Percentiles rank a stretch among this genome's conserved stretches.
These are phyloP conservation scores for Lycophotia porphyrea DNA, from an alignment of 2,888 invertebrate genomes.

Conservation along the genomic window DNA sequence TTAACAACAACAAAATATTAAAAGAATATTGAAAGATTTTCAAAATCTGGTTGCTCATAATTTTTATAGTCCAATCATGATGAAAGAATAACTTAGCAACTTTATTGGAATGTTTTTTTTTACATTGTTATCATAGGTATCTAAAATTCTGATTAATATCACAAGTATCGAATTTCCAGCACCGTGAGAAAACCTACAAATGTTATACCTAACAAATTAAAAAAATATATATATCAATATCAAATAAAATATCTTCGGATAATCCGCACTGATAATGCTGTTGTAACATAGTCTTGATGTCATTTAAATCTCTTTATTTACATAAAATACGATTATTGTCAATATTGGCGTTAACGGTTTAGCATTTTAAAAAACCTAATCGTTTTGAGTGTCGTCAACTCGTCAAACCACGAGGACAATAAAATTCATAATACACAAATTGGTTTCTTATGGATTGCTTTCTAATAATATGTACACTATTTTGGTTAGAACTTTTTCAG, in stretches of 20 bases:
- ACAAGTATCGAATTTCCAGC: slow-evolving; percentile 43
- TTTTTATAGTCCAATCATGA: slow-evolving; percentile 17
- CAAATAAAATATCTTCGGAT: slow-evolving; percentile 44
- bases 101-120: slow-evolving; percentile 34
- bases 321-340: slow-evolving; percentile 1
- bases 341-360: neutral
- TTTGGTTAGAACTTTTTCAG: neutral
- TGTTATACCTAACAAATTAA: slow-evolving; percentile 17
- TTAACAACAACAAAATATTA: no score
- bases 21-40: slow-evolving; percentile 5
- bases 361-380: neutral
- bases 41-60: slow-evolving; percentile 9
- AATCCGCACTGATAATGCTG: slow-evolving; percentile 6
- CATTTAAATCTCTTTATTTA: neutral
- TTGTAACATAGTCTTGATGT: neutral
- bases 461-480: neutral
- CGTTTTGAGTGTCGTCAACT: neutral
- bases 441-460: no score
- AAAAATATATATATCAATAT: no score
- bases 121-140: slow-evolving; percentile 20
- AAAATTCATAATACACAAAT: neutral
- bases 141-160: slow-evolving; percentile 29
- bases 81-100: slow-evolving; percentile 39
- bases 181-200: slow-evolving; percentile 43
- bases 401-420: no score